phyloP scores from a whole-genome alignment of 2,888 invertebrate genomes.

The Andrena haemorrhoa region DNA sequence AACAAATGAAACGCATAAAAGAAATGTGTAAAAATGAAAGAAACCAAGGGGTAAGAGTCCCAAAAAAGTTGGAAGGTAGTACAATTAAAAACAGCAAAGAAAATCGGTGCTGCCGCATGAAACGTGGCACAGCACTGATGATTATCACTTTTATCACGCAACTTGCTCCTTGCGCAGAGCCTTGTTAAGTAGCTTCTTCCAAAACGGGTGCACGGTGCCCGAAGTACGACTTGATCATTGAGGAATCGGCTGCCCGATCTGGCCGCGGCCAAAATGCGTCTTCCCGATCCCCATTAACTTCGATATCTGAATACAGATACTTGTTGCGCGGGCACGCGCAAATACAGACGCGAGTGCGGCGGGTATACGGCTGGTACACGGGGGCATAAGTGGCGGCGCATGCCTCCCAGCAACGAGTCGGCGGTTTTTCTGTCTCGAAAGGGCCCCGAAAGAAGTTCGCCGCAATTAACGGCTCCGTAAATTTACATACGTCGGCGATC shows the following conservation, averaged over 20 bases:
- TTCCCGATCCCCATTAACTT: slow-evolving; percentile 54
- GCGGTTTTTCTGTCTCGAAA: slow-evolving; percentile 73
- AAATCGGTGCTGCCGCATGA: too few species aligned
- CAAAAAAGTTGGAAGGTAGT: too few species aligned
- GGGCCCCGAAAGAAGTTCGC: slow-evolving; percentile 75
- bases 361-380: slow-evolving; percentile 46
- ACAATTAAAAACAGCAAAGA: too few species aligned
- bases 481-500: slow-evolving; percentile 81
- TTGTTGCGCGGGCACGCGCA: slow-evolving; percentile 18
- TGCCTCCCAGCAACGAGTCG: slow-evolving; percentile 70
- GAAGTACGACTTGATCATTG: slow-evolving; percentile 38
- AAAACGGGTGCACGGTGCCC: background rate
- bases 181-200: background rate
- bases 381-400: slow-evolving; percentile 69
- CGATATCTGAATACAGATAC: slow-evolving; percentile 43
- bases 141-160: background rate
- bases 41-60: too few species aligned
- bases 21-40: too few species aligned
- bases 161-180: too few species aligned
- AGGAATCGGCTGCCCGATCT: slow-evolving; percentile 51
- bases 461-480: slow-evolving; percentile 80
- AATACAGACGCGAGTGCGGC: slow-evolving; percentile 26
- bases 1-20: too few species aligned
- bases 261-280: slow-evolving; percentile 29
- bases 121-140: background rate